Conservation (phyloP, 1,140 invertebrate genomes). For the Drosophila trapezifrons region DNA sequence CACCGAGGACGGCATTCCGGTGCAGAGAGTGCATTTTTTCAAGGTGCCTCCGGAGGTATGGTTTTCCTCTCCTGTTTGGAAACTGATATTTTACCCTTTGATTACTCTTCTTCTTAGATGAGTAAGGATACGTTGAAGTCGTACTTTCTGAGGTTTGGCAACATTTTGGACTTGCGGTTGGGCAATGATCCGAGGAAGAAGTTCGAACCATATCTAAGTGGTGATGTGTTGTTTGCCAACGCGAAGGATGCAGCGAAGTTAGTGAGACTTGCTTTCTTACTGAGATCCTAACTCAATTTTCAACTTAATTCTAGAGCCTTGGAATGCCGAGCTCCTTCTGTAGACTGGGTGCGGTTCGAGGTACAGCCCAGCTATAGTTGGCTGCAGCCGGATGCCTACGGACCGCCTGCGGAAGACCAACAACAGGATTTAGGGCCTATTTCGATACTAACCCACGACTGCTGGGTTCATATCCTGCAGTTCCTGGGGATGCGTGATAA, state of each 20-base stretch:
- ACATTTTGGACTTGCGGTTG: slow-evolving; percentile 14
- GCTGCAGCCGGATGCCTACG: slow-evolving; percentile 57
- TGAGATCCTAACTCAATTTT: neutral
- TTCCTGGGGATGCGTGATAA: slow-evolving; percentile 29
- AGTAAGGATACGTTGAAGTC: neutral
- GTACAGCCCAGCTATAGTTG: slow-evolving; percentile 62
- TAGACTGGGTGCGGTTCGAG: neutral
- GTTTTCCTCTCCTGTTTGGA: neutral
- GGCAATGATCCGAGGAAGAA: neutral
- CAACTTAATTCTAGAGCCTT: slow-evolving; percentile 17
- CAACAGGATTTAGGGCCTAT: slow-evolving; percentile 4
- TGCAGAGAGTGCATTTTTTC: slow-evolving; percentile 49
- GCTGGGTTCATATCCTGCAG: slow-evolving; percentile 28
- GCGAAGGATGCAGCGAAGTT: slow-evolving; percentile 53
- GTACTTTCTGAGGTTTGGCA: slow-evolving; percentile 51
- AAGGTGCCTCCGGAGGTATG: slow-evolving; percentile 39
- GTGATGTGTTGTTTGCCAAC: slow-evolving; percentile 38
- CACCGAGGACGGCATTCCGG: slow-evolving; percentile 59
- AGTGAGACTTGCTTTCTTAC: slow-evolving; percentile 1
- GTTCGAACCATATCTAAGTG: neutral
- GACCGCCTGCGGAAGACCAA: neutral
- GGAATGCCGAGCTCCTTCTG: slow-evolving; percentile 9
- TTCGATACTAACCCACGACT: slow-evolving; percentile 41
- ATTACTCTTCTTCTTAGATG: slow-evolving; percentile 13
- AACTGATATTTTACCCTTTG: neutral